A percentile compares a stretch with the other conserved stretches of the same genome.
Conservation (phyloP, 2,888 invertebrate genomes). For the Dorcus parallelipipedus region DNA sequence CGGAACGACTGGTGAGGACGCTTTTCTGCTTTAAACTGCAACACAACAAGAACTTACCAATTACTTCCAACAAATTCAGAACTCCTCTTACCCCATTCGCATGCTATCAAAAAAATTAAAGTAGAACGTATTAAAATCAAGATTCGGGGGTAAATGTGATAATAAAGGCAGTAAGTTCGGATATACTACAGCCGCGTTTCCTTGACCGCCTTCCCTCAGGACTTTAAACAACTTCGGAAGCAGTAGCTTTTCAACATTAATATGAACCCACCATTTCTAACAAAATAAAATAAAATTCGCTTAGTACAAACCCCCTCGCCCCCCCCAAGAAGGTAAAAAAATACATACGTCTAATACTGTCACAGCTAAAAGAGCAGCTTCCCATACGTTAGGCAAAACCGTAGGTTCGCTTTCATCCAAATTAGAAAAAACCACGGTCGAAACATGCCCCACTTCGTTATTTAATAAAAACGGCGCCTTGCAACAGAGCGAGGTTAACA, state of each 20-base stretch:
- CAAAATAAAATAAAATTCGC: conserved; percentile 25
- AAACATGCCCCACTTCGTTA: conserved; percentile 55
- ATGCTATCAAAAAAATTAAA: conserved; percentile 66
- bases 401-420: conserved; percentile 68
- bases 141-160: conserved; percentile 61
- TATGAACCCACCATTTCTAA: conserved; percentile 67
- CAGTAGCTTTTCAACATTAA: conserved; percentile 72
- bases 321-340: background rate
- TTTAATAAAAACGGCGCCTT: conserved; percentile 54
- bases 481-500: conserved; percentile 60
- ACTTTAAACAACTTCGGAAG: conserved; percentile 67
- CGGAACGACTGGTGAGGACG: conserved; percentile 61
- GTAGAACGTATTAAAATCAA: conserved; percentile 57
- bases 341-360: conserved; percentile 53
- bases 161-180: conserved; percentile 75
- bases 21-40: conserved; percentile 60
- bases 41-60: background rate
- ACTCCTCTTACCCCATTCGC: conserved; percentile 58
- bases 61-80: background rate
- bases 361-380: conserved; percentile 63
- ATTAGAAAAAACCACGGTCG: conserved; percentile 59
- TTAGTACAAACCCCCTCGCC: background rate
- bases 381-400: conserved; percentile 70
- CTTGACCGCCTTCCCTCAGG: conserved; percentile 70
- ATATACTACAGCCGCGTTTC: conserved; percentile 69